A percentile compares a stretch with the other conserved stretches of the same genome.
These are phyloP conservation scores for Anseranas semipalmata DNA, from an alignment of 2,113 vertebrate species.

Conservation along the genomic window DNA sequence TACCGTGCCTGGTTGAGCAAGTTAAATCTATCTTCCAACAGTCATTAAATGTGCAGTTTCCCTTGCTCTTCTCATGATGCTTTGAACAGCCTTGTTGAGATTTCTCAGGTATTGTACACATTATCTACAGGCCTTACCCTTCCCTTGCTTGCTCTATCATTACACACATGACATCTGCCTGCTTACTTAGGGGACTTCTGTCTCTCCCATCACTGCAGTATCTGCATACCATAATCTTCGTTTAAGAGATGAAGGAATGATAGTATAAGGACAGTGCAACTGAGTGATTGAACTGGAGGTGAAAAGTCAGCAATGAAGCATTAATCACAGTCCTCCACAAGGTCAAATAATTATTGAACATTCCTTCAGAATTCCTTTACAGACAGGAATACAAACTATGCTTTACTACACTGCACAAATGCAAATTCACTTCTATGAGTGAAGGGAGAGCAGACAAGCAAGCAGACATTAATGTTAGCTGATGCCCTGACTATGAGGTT, in stretches of 20 bases:
- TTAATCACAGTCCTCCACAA: neutral
- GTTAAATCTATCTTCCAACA: neutral
- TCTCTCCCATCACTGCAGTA: neutral
- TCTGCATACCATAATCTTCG: neutral
- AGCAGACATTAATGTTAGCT: neutral
- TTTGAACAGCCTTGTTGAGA: neutral
- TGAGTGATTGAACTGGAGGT: neutral
- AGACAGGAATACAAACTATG: neutral
- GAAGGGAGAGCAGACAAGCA: neutral
- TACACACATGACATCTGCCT: fast-evolving
- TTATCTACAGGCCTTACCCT: neutral
- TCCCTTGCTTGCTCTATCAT: neutral
- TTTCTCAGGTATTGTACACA: fast-evolving
- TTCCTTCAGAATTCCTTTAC: neutral
- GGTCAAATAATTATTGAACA: neutral
- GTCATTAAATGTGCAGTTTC: neutral
- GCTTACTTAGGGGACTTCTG: neutral
- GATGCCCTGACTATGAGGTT: neutral
- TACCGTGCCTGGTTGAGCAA: neutral
- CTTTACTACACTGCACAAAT: neutral
- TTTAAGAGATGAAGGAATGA: neutral
- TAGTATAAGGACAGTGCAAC: neutral
- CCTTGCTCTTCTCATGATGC: fast-evolving
- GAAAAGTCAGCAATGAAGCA: neutral
- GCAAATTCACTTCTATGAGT: neutral